phyloP scores from a whole-genome alignment of 2,888 invertebrate species.

The Lysandra coridon region DNA sequence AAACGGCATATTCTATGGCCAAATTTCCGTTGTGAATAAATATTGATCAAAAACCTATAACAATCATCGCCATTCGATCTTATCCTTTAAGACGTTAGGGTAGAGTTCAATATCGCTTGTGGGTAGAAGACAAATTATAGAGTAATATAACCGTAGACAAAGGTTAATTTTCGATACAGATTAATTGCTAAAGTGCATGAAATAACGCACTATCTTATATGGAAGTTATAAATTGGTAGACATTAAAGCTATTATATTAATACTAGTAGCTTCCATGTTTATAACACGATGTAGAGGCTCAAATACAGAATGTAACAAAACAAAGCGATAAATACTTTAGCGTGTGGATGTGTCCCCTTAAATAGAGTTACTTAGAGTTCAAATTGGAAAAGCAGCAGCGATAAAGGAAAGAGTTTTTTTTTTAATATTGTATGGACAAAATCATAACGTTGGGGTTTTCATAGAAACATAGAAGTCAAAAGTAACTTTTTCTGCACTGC shows the following conservation, averaged over 20 bases:
- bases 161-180: not conserved
- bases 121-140: not conserved
- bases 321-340: too few relatives aligned
- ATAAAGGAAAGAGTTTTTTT: too few relatives aligned
- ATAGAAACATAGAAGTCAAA: too few relatives aligned
- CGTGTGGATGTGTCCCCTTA: too few relatives aligned
- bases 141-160: conserved; percentile 3
- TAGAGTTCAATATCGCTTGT: not conserved
- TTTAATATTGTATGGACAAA: too few relatives aligned
- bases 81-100: not conserved
- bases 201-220: not conserved
- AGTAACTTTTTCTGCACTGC: too few relatives aligned
- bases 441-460: too few relatives aligned
- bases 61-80: not conserved
- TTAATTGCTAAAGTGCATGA: conserved; percentile 4
- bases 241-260: not conserved
- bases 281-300: too few relatives aligned
- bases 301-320: too few relatives aligned
- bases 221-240: conserved; percentile 3
- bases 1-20: conserved; percentile 14
- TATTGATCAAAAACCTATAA: conserved; percentile 26
- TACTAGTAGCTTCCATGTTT: not conserved
- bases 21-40: conserved; percentile 23
- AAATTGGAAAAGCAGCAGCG: too few relatives aligned
- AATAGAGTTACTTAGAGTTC: too few relatives aligned